Evolutionary conservation across 2,797 vertebrate genomes (phyloP).

Genomic region (Semotilus atromaculatus): DNA sequence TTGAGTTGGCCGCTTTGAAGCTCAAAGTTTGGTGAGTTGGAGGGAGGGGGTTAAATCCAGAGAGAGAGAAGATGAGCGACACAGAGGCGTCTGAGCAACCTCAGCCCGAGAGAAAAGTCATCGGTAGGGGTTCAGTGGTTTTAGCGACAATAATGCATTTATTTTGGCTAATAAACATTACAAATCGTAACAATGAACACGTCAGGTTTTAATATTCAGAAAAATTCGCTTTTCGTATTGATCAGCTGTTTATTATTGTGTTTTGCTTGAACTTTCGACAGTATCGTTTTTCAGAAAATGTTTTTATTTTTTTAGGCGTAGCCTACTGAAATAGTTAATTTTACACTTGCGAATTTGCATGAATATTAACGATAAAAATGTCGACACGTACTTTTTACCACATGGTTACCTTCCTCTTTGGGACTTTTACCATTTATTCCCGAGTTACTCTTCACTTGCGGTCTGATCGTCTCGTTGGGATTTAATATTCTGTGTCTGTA

Average conservation of each 20-base stretch:
- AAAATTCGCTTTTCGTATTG: too few species aligned
- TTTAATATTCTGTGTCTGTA: neutral
- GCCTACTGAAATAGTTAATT: neutral
- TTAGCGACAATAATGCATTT: neutral
- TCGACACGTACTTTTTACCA: too few species aligned
- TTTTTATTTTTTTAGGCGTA: neutral
- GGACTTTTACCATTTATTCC: neutral
- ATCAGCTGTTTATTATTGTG: neutral
- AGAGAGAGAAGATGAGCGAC: conserved; percentile 78
- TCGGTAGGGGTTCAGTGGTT: conserved; percentile 70
- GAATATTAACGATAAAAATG: neutral
- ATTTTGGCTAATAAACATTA: neutral
- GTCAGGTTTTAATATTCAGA: neutral
- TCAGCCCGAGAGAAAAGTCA: conserved; percentile 79
- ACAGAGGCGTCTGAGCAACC: conserved; percentile 73
- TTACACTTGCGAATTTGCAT: neutral
- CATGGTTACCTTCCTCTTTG: neutral
- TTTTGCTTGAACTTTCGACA: neutral
- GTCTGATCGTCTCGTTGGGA: neutral
- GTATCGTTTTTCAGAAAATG: neutral
- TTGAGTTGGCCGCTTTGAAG: conserved; percentile 50
- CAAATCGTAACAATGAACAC: too few species aligned
- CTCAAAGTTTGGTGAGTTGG: conserved; percentile 62
- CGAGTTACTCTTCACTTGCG: neutral
- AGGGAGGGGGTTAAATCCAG: conserved; percentile 65